These are phyloP conservation scores for Willisornis vidua DNA, from an alignment of 2,113 vertebrate genomes.

Conservation along the genomic window DNA sequence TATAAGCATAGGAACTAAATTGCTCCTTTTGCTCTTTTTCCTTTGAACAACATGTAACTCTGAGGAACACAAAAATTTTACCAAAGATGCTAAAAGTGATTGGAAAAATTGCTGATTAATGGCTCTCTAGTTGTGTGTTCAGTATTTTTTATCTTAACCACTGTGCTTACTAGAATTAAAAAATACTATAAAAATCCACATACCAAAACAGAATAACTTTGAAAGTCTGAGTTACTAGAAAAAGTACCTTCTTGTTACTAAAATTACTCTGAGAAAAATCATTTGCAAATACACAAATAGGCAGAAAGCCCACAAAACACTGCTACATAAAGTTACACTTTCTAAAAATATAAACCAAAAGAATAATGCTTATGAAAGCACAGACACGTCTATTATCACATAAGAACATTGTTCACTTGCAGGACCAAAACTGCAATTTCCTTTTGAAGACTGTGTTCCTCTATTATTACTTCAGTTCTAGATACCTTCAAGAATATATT, in stretches of 20 bases:
- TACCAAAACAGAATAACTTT: background rate
- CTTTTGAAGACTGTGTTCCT: background rate
- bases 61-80: background rate
- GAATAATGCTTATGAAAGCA: background rate
- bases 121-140: background rate
- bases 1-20: background rate
- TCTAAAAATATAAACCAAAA: background rate
- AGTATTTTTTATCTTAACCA: background rate
- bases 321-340: background rate
- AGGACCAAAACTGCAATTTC: background rate
- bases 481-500: background rate
- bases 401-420: background rate
- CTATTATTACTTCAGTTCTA: background rate
- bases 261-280: background rate
- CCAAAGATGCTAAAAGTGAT: background rate
- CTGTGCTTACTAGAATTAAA: background rate
- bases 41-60: background rate
- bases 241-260: background rate
- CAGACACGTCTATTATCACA: background rate
- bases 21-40: background rate
- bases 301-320: background rate
- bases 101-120: background rate
- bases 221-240: background rate
- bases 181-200: background rate
- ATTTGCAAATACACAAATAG: background rate